Conservation (phyloP, 2,888 invertebrate genomes). For the Spisula subtruncata region DNA sequence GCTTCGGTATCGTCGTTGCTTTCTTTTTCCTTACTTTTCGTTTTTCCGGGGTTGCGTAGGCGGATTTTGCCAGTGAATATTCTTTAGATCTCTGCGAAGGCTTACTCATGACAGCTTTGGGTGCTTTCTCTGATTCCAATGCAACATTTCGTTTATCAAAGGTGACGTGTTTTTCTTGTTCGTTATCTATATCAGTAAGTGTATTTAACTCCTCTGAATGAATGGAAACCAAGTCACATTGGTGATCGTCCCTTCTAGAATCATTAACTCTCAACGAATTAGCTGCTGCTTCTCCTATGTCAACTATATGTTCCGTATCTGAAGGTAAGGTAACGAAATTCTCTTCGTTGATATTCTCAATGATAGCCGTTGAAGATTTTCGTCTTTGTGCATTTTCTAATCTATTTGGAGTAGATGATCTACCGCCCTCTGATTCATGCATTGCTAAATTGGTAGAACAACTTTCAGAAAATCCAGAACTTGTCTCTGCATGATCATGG, state of each 20-base stretch:
- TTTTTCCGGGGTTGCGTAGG: not conserved
- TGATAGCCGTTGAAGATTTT: not conserved
- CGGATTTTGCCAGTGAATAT: not conserved
- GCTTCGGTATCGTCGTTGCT: not conserved
- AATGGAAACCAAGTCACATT: not conserved
- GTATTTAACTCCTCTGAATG: not conserved
- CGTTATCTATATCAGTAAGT: not conserved
- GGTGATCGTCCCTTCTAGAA: not conserved
- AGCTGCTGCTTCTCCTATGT: not conserved
- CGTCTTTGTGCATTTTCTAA: not conserved
- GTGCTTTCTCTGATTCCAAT: not conserved
- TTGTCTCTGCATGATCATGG: conserved; percentile 7
- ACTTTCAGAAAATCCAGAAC: conserved; percentile 25
- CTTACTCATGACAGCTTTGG: not conserved
- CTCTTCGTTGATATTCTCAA: not conserved
- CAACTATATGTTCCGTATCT: not conserved
- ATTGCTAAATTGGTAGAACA: conserved; percentile 4
- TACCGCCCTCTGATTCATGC: not conserved
- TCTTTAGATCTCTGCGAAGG: not conserved
- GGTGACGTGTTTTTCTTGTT: not conserved
- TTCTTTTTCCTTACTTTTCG: not conserved
- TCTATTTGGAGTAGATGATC: conserved; percentile 10
- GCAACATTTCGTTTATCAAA: not conserved
- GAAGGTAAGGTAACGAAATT: not conserved
- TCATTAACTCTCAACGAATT: not conserved